Conservation (phyloP, 2,113 vertebrate genomes). For the Spilogale gracilis region DNA sequence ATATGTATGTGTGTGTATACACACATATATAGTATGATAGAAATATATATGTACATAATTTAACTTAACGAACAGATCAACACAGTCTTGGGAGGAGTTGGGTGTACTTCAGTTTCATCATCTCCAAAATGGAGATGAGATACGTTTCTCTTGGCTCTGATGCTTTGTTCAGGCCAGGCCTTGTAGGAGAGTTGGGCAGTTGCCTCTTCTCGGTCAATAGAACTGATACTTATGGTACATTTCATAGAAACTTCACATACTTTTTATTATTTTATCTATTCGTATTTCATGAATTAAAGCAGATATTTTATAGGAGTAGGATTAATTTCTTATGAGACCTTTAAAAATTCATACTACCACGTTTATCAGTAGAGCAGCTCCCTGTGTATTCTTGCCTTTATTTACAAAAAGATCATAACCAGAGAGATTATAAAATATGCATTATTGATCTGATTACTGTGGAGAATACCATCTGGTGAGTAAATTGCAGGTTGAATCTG, state of each 20-base stretch:
- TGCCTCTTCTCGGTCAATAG: not conserved
- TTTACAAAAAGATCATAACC: not conserved
- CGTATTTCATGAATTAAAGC: conserved; percentile 11
- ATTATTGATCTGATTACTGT: not conserved
- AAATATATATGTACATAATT: not conserved
- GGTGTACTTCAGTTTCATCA: not conserved
- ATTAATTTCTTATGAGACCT: not conserved
- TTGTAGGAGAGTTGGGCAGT: not conserved
- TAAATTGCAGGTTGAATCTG: not conserved
- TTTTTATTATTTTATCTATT: conserved; percentile 32
- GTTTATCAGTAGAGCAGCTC: not conserved
- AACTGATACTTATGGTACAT: not conserved
- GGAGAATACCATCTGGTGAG: not conserved
- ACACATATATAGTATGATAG: not conserved
- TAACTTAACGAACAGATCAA: not conserved
- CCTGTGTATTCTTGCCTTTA: not conserved
- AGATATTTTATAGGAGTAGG: not conserved
- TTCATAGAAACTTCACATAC: not conserved
- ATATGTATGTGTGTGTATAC: not conserved
- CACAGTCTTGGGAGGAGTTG: not conserved
- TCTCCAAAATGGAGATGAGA: not conserved
- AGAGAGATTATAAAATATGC: not conserved
- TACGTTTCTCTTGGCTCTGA: not conserved
- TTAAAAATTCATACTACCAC: not conserved
- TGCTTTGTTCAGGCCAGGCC: not conserved